A percentile compares a stretch with the other conserved stretches of the same genome.
phyloP scores from a whole-genome alignment of 2,888 invertebrate species.

The Euclidia mi region DNA sequence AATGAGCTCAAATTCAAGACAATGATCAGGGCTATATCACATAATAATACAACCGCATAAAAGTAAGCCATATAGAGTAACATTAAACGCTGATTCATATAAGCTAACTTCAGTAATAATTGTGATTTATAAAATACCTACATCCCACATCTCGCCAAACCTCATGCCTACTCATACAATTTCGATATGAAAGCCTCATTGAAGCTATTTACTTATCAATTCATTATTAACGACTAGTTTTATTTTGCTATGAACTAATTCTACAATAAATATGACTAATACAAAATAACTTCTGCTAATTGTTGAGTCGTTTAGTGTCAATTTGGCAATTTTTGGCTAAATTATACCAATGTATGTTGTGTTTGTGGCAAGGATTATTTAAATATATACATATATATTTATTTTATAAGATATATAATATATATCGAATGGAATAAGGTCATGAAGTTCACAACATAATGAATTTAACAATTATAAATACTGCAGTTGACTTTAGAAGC shows the following conservation, averaged over 20 bases:
- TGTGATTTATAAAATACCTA: slow-evolving; percentile 16
- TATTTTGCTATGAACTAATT: slow-evolving; percentile 64
- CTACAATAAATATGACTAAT: slow-evolving; percentile 70
- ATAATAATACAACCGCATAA: slow-evolving; percentile 22
- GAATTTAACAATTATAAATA: slow-evolving; percentile 27
- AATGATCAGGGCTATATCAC: slow-evolving; percentile 16
- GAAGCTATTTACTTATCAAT: slow-evolving; percentile 62
- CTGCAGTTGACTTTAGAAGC: slow-evolving; percentile 23
- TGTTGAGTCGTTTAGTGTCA: slow-evolving; percentile 70
- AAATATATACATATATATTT: no score
- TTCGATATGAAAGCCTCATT: slow-evolving; percentile 72
- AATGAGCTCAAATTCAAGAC: slow-evolving; percentile 32
- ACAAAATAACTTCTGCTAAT: slow-evolving; percentile 69
- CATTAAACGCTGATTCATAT: slow-evolving; percentile 15
- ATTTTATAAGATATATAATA: no score
- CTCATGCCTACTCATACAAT: slow-evolving; percentile 32
- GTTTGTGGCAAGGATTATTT: background rate
- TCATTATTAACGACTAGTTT: slow-evolving; percentile 73
- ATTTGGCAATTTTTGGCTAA: slow-evolving; percentile 88
- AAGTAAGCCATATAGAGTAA: slow-evolving; percentile 19
- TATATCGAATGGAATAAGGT: no score
- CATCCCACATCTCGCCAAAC: slow-evolving; percentile 18
- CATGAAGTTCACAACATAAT: no score
- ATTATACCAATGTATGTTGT: slow-evolving; percentile 64
- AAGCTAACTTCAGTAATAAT: slow-evolving; percentile 16